phyloP scores from a whole-genome alignment of 2,888 invertebrate genomes.

The Anaspis maculata region DNA sequence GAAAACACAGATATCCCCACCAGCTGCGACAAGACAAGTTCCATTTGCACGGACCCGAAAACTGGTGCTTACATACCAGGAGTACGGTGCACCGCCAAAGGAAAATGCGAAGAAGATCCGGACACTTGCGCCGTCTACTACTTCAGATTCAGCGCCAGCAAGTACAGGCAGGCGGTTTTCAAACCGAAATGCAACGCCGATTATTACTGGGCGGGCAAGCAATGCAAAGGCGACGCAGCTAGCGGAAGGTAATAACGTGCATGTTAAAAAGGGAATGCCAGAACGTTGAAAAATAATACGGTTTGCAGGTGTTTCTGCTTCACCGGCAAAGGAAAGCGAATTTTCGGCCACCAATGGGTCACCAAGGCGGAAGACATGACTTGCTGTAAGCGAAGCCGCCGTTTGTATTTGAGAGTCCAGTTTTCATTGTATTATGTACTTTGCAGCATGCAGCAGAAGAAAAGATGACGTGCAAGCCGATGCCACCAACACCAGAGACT shows the following conservation, averaged over 20 bases:
- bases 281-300: slow-evolving; percentile 1
- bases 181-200: slow-evolving; percentile 49
- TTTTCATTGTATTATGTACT: not conserved
- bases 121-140: slow-evolving; percentile 3
- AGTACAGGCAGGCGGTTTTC: slow-evolving; percentile 10
- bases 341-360: slow-evolving; percentile 60
- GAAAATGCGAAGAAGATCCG: no score
- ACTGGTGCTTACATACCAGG: no score
- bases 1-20: no score
- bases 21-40: no score
- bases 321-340: slow-evolving; percentile 49
- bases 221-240: slow-evolving; percentile 55
- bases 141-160: not conserved
- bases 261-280: slow-evolving; percentile 1
- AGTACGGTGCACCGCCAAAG: no score
- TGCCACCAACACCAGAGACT: slow-evolving; percentile 9
- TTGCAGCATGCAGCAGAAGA: slow-evolving; percentile 54
- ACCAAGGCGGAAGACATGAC: slow-evolving; percentile 52
- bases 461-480: slow-evolving; percentile 47
- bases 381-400: slow-evolving; percentile 53
- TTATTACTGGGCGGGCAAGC: slow-evolving; percentile 53
- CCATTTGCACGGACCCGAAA: no score
- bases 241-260: slow-evolving; percentile 48
- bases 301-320: slow-evolving; percentile 56
- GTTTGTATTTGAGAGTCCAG: not conserved